Conservation (phyloP, 2,888 invertebrate genomes). For the Oscheius sp. region DNA sequence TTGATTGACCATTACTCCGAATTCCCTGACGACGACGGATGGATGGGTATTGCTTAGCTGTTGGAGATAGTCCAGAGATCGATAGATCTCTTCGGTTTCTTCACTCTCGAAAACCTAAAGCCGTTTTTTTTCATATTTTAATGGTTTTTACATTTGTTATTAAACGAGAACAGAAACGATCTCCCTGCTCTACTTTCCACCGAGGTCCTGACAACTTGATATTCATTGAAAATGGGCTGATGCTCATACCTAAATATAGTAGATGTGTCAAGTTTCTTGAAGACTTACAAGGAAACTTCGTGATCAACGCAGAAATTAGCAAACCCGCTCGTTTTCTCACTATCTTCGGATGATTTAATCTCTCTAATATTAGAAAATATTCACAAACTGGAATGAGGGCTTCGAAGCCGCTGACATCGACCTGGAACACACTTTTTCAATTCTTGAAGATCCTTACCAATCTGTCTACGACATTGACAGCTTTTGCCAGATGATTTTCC, state of each 20-base stretch:
- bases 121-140: background rate
- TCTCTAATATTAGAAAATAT: background rate
- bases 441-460: background rate
- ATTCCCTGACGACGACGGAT: constrained; percentile 19
- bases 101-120: constrained; percentile 22
- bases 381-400: constrained; percentile 5
- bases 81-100: constrained; percentile 10
- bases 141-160: background rate
- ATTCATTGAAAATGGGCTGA: background rate
- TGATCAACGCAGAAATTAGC: background rate
- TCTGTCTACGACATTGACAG: constrained; percentile 11
- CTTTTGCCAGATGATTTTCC: background rate
- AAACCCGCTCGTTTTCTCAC: background rate
- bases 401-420: constrained; percentile 2
- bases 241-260: constrained; percentile 12
- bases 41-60: constrained; percentile 15
- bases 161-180: background rate
- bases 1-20: constrained; percentile 15
- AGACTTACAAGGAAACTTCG: constrained; percentile 13
- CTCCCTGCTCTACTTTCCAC: constrained; percentile 23
- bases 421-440: background rate
- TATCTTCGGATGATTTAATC: background rate
- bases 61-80: constrained; percentile 11
- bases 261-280: background rate
- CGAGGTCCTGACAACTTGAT: background rate